A percentile compares a stretch with the other conserved stretches of the same genome.
phyloP scores from a whole-genome alignment of 2,113 vertebrate genomes.

The Forbesichthys agassizii region DNA sequence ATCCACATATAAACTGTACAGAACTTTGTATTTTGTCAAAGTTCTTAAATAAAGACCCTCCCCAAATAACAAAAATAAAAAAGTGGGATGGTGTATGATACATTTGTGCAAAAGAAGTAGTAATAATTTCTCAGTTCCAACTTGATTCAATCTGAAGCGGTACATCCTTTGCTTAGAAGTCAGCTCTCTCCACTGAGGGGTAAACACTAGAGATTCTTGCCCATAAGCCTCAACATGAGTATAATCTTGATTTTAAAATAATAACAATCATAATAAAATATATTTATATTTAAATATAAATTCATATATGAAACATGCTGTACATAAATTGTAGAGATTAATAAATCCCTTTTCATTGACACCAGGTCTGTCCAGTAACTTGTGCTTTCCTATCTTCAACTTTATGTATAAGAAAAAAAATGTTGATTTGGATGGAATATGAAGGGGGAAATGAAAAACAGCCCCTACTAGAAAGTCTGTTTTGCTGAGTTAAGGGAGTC shows the following conservation, averaged over 20 bases:
- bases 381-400: slow-evolving; percentile 75
- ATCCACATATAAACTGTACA: slow-evolving; percentile 78
- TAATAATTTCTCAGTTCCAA: slow-evolving; percentile 58
- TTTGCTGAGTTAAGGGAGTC: slow-evolving; percentile 63
- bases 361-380: slow-evolving; percentile 69
- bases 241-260: slow-evolving; percentile 57
- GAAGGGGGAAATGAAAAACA: slow-evolving; percentile 32
- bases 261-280: slow-evolving; percentile 81
- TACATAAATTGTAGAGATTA: slow-evolving; percentile 73
- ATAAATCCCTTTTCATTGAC: slow-evolving; percentile 72
- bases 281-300: slow-evolving; percentile 81
- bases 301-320: slow-evolving; percentile 81
- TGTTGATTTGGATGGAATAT: slow-evolving; percentile 56
- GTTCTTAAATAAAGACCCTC: slow-evolving; percentile 76
- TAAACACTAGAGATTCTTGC: slow-evolving; percentile 49
- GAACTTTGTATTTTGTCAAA: slow-evolving; percentile 76
- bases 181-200: slow-evolving; percentile 34
- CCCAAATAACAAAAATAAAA: slow-evolving; percentile 58
- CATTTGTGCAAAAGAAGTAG: slow-evolving; percentile 77
- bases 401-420: slow-evolving; percentile 26
- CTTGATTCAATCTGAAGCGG: slow-evolving; percentile 58
- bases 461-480: slow-evolving; percentile 50
- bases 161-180: slow-evolving; percentile 24
- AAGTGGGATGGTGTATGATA: slow-evolving; percentile 73
- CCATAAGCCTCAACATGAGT: slow-evolving; percentile 60